Base-by-base conservation (phyloP, 1,140 invertebrate genomes). In the Conus betulinus region DNA sequence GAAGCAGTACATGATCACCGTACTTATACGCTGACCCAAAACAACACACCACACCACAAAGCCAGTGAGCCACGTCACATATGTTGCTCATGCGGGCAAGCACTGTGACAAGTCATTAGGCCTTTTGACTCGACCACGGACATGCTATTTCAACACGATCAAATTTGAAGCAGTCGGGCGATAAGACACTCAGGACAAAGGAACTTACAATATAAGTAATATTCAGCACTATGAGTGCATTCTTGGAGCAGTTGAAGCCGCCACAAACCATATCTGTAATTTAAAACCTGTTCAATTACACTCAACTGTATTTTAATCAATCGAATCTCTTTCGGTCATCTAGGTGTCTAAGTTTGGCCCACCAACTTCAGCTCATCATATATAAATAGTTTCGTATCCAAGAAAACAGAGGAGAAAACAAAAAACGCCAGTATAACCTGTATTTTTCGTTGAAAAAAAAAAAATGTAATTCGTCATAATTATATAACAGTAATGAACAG, bases 201-300 rank as follows among this genome's bases (percentile, higher is more conserved):
- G 53, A 87, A 96, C 97, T 98, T 96, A 98, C 98, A 94, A 98
- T 97, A 95, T 98, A 98, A 11, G 98, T 96, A 90, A 98, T 96
- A 95, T 99, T 99, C 74, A 99, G 96, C 86, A 97, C 97, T 91
- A 98, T 97, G 71, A 99, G 95, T 89, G 98, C 97, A 96, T 98
- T 98, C 96, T 98, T 98, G n/a, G 98, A 98, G 95, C 98, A 99
- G 84, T 97, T 98, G 96, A 98, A 99, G 91, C 98, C 98, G 86
- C 98, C 98, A 95, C 98, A 98, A 57, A 91, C 91, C 92, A 93
- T 94, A 53, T 79, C 89, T 57, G 17, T 11, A 0, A 10, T 63
- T 81, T 51, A 53, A 81, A 23, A 81, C 53, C 79, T 39, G 39
- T 7, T 71, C 57, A 60, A 60, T 60, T 60, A 39, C 39, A 39